These are phyloP conservation scores for Ganaspis sp. DNA, from an alignment of 1,140 invertebrate genomes.

Conservation along the genomic window DNA sequence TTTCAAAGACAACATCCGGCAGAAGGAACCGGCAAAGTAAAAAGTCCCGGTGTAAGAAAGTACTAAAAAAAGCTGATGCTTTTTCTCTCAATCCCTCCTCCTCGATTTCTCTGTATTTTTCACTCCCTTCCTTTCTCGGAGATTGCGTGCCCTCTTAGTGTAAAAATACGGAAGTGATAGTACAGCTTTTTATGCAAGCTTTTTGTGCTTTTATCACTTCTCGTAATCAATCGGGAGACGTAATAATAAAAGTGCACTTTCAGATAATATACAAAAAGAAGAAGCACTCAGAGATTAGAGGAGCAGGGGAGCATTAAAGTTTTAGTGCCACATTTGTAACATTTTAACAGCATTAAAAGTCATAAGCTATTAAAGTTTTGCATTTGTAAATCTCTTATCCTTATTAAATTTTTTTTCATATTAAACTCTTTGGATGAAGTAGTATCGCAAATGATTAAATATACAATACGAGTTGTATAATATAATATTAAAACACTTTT, in stretches of 20 bases:
- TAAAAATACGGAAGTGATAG: neutral
- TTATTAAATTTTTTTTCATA: neutral
- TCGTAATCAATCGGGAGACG: conserved; percentile 11
- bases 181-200: conserved; percentile 2
- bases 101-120: neutral
- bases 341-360: neutral
- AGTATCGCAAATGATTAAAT: too few relatives aligned
- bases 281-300: neutral
- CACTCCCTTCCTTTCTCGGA: neutral
- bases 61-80: conserved; percentile 14
- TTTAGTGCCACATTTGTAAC: neutral
- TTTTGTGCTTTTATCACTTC: neutral
- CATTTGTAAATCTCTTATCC: neutral
- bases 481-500: too few relatives aligned
- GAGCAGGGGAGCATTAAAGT: neutral
- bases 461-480: too few relatives aligned
- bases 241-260: conserved; percentile 19
- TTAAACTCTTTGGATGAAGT: too few relatives aligned
- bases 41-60: conserved; percentile 12
- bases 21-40: neutral
- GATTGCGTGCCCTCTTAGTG: neutral
- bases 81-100: neutral
- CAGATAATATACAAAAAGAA: neutral
- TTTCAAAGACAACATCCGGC: conserved; percentile 23
- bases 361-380: neutral